Evolutionary conservation across 1,140 invertebrate genomes (phyloP).

Genomic region (Cephus cinctus): DNA sequence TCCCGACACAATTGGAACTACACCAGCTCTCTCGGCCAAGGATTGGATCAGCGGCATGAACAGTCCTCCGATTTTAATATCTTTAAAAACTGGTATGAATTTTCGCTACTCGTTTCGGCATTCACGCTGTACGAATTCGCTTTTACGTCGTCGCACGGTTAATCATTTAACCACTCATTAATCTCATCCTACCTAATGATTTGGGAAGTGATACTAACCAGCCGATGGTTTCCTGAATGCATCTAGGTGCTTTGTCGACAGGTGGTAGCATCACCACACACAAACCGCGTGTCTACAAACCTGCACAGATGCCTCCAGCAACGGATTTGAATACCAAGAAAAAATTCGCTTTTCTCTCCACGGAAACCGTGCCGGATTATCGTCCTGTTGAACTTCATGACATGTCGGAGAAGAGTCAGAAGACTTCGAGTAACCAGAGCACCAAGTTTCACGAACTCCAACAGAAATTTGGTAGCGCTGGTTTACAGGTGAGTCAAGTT

Average conservation of each 20-base stretch:
- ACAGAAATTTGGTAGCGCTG: conserved; percentile 67
- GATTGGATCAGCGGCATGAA: conserved; percentile 89
- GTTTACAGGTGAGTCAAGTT: conserved; percentile 49
- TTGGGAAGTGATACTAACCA: too few species aligned
- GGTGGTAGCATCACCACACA: conserved; percentile 70
- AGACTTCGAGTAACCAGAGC: conserved; percentile 72
- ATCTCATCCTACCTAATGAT: conserved; percentile 10
- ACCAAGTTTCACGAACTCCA: conserved; percentile 76
- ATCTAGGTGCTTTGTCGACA: conserved; percentile 28
- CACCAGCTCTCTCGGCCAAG: conserved; percentile 78
- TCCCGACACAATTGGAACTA: conserved; percentile 84
- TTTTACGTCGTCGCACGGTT: too few species aligned
- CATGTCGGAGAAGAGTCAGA: conserved; percentile 68
- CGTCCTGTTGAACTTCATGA: conserved; percentile 62
- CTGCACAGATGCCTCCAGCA: conserved; percentile 47
- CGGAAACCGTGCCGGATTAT: conserved; percentile 82
- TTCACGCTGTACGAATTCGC: too few species aligned
- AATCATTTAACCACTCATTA: too few species aligned
- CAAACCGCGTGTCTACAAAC: conserved; percentile 67
- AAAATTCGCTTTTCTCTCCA: conserved; percentile 82
- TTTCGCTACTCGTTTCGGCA: too few species aligned
- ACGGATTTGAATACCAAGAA: conserved; percentile 76
- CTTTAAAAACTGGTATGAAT: conserved; percentile 73
- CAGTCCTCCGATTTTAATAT: conserved; percentile 77
- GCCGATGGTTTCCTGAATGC: not conserved